A percentile compares a stretch with the other conserved stretches of the same genome.
Evolutionary conservation across 2,888 invertebrate species (phyloP).

Genomic region (Empis livida): DNA sequence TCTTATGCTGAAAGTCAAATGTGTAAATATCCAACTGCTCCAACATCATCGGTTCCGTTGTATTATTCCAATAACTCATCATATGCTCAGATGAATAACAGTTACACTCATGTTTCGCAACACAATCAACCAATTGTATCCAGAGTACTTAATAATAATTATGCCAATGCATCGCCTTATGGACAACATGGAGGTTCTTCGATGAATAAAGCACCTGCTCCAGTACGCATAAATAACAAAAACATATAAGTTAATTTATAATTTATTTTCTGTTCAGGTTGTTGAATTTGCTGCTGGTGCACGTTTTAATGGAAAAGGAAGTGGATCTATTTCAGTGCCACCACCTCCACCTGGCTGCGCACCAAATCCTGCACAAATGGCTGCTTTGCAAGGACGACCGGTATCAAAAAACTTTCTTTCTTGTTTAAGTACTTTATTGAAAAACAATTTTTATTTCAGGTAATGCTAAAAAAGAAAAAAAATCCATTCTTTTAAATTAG

Average conservation of each 20-base stretch:
- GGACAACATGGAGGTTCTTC: slow-evolving; percentile 3
- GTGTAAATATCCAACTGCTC: neutral
- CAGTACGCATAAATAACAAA: slow-evolving; percentile 6
- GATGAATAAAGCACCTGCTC: slow-evolving; percentile 6
- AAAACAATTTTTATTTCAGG: no score
- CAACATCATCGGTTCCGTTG: neutral
- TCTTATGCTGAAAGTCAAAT: slow-evolving; percentile 31
- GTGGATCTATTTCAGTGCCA: slow-evolving; percentile 27
- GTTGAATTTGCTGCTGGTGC: slow-evolving; percentile 16
- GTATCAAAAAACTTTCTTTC: slow-evolving; percentile 17
- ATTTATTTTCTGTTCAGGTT: slow-evolving; percentile 7
- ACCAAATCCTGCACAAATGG: slow-evolving; percentile 31
- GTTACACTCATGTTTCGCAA: slow-evolving; percentile 13
- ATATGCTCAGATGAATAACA: neutral
- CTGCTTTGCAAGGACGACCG: slow-evolving; percentile 31
- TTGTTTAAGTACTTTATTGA: no score
- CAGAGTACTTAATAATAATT: slow-evolving; percentile 6
- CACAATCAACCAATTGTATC: slow-evolving; percentile 3
- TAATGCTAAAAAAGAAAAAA: no score
- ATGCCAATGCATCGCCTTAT: slow-evolving; percentile 8
- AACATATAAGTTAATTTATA: neutral
- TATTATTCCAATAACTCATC: neutral
- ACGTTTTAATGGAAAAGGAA: slow-evolving; percentile 16
- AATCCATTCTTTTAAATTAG: no score
- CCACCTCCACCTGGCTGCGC: slow-evolving; percentile 34